phyloP scores from a whole-genome alignment of 2,113 vertebrate species.

The Odontophorus gujanensis region DNA sequence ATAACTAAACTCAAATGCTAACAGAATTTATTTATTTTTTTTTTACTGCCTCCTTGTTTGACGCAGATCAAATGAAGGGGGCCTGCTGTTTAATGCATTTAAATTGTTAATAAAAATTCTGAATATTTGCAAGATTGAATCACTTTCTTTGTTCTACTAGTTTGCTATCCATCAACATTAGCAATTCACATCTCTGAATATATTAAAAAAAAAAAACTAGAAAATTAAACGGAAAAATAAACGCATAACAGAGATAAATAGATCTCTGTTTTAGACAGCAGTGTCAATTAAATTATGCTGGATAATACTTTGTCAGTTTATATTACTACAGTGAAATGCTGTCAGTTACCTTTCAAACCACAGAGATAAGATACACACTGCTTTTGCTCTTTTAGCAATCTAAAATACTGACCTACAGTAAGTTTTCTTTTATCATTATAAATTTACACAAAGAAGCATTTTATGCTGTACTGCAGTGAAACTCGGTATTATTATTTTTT shows the following conservation, averaged over 20 bases:
- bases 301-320: constrained; percentile 24
- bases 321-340: neutral
- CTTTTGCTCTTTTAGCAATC: neutral
- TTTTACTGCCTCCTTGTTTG: constrained; percentile 18
- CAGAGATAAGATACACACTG: neutral
- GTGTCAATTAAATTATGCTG: neutral
- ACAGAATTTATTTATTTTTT: constrained; percentile 10
- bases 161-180: constrained; percentile 50
- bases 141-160: neutral
- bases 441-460: neutral
- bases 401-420: neutral
- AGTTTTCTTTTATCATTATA: neutral
- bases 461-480: neutral
- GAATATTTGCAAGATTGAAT: constrained; percentile 55
- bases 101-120: constrained; percentile 51
- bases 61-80: constrained; percentile 42
- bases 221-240: constrained; percentile 35
- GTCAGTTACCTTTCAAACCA: neutral
- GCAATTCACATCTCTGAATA: constrained; percentile 28
- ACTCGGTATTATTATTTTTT: neutral
- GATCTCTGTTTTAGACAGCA: constrained; percentile 12
- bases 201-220: constrained; percentile 33
- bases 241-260: constrained; percentile 30
- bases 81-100: constrained; percentile 45
- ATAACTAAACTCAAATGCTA: constrained; percentile 58